Percentiles rank a stretch among this genome's conserved stretches.
Conservation (phyloP, 1,140 invertebrate species). For the Cydia fagiglandana region DNA sequence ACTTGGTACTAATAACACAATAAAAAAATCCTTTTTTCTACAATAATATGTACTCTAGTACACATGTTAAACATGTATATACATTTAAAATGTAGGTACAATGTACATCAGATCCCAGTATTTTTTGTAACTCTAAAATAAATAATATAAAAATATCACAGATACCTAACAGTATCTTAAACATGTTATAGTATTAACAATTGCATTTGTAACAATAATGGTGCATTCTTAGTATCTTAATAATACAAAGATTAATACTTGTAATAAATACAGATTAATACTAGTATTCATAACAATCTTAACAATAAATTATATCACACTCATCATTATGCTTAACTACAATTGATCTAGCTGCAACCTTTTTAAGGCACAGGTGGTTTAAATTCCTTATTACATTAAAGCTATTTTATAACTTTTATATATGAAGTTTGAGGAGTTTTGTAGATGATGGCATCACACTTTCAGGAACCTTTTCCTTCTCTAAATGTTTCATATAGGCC, state of each 20-base stretch:
- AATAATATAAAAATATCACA: conserved; percentile 15
- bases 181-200: conserved; percentile 8
- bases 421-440: conserved; percentile 23
- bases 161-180: neutral
- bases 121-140: conserved; percentile 4
- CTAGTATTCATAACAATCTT: neutral
- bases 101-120: conserved; percentile 20
- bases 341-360: conserved; percentile 24
- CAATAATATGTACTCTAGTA: neutral
- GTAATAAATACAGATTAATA: conserved; percentile 21
- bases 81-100: neutral
- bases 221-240: neutral
- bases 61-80: neutral
- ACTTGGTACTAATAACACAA: neutral
- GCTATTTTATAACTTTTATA: conserved; percentile 3
- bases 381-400: neutral
- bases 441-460: conserved; percentile 36
- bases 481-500: conserved; percentile 90
- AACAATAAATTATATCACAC: conserved; percentile 31
- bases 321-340: conserved; percentile 16
- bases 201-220: neutral
- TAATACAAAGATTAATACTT: conserved; percentile 27
- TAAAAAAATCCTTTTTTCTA: neutral
- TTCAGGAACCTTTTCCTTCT: conserved; percentile 66
- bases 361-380: neutral